Conservation (phyloP, 2,888 invertebrate genomes). For the Ectemnius lituratus region DNA sequence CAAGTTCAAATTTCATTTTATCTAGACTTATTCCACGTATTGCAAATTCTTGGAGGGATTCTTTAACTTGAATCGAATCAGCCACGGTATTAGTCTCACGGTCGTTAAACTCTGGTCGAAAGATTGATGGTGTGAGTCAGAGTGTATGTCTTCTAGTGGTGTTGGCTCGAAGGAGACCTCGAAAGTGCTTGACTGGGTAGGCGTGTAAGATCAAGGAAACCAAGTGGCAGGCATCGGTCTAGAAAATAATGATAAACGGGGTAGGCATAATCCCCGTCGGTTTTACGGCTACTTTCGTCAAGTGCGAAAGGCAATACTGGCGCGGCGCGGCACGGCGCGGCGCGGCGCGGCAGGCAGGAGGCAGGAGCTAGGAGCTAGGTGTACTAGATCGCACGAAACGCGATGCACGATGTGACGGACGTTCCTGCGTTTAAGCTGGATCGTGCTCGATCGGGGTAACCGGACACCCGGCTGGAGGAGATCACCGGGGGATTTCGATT, state of each 20-base stretch:
- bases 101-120: not conserved
- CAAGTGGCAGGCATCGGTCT: not conserved
- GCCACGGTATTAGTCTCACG: not conserved
- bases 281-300: not conserved
- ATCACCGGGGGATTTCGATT: slow-evolving; percentile 68
- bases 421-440: slow-evolving; percentile 38
- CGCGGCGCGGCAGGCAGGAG: too few relatives aligned
- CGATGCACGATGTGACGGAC: slow-evolving; percentile 14
- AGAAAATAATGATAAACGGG: too few relatives aligned
- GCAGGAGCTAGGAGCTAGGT: not conserved
- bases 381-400: slow-evolving; percentile 7
- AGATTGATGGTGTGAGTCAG: not conserved
- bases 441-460: slow-evolving; percentile 54
- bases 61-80: too few relatives aligned
- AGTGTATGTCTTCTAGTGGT: not conserved
- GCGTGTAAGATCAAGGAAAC: not conserved
- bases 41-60: too few relatives aligned
- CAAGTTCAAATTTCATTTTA: too few relatives aligned
- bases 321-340: too few relatives aligned
- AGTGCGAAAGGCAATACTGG: not conserved
- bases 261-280: too few relatives aligned
- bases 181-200: not conserved
- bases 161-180: not conserved
- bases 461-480: slow-evolving; percentile 53
- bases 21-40: too few relatives aligned